A percentile compares a stretch with the other conserved stretches of the same genome.
Conservation (phyloP, 2,113 vertebrate genomes). For the Australoheros scitulus region DNA sequence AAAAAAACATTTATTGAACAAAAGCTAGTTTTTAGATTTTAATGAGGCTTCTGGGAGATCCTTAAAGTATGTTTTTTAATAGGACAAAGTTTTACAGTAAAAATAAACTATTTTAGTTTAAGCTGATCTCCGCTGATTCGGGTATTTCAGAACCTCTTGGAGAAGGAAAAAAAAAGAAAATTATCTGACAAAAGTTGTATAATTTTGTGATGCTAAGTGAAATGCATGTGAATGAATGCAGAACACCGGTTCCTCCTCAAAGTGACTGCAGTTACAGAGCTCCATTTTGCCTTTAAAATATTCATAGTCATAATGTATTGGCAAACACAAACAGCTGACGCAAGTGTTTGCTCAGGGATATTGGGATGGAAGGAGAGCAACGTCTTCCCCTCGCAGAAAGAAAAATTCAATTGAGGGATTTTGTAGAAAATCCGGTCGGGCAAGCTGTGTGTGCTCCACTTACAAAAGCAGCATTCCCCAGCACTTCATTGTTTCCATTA, state of each 20-base stretch:
- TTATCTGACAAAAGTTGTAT: background rate
- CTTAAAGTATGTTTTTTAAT: background rate
- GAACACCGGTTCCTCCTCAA: constrained; percentile 12
- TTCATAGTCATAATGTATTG: constrained; percentile 62
- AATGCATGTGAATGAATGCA: background rate
- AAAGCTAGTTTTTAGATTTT: background rate
- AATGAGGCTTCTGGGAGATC: constrained; percentile 20
- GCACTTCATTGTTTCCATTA: constrained; percentile 42
- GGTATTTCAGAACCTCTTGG: background rate
- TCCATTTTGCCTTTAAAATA: constrained; percentile 54
- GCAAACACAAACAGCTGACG: constrained; percentile 70
- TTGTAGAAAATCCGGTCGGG: constrained; percentile 67
- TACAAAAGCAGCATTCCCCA: constrained; percentile 58
- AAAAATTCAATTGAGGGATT: constrained; percentile 68
- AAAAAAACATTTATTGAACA: background rate
- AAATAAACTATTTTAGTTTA: background rate
- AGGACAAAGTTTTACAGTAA: background rate
- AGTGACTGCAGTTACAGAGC: constrained; percentile 24
- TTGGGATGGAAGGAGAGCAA: constrained; percentile 49
- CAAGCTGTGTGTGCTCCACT: constrained; percentile 57
- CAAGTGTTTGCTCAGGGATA: constrained; percentile 66
- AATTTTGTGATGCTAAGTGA: constrained; percentile 4
- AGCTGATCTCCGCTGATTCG: background rate
- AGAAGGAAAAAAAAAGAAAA: background rate
- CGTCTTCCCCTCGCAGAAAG: constrained; percentile 41